A percentile compares a stretch with the other conserved stretches of the same genome.
These are phyloP conservation scores for Sciurus vulgaris DNA, from an alignment of 2,797 vertebrate genomes.

Conservation along the genomic window DNA sequence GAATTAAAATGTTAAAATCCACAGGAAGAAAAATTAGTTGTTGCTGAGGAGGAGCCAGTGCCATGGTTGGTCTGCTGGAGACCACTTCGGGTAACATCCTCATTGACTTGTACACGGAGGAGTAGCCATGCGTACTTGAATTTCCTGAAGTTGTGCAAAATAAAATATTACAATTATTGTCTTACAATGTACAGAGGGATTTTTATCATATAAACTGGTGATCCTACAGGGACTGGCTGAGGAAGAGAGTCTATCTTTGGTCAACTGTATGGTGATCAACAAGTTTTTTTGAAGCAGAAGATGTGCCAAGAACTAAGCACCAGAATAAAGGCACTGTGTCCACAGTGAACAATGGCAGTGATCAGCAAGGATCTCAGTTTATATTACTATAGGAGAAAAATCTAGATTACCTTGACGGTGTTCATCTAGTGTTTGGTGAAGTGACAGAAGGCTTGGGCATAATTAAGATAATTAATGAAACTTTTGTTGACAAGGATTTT, in stretches of 20 bases:
- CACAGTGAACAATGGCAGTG: slow-evolving; percentile 98
- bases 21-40: not conserved
- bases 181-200: slow-evolving; percentile 98
- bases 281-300: slow-evolving; percentile 95
- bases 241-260: slow-evolving; percentile 97
- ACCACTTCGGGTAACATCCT: too few species aligned
- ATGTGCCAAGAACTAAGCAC: slow-evolving; percentile 96
- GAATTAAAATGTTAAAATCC: not conserved
- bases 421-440: slow-evolving; percentile 98
- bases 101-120: too few species aligned
- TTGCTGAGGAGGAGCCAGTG: too few species aligned
- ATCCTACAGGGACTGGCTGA: slow-evolving; percentile 95
- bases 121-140: slow-evolving; percentile 87
- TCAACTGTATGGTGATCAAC: slow-evolving; percentile 97
- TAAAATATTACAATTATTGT: slow-evolving; percentile 98
- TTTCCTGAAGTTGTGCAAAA: slow-evolving; percentile 98
- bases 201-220: slow-evolving; percentile 98
- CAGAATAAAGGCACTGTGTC: slow-evolving; percentile 96
- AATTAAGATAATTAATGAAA: slow-evolving; percentile 95
- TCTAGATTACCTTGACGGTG: slow-evolving; percentile 96
- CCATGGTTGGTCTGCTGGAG: too few species aligned
- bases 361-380: slow-evolving; percentile 97
- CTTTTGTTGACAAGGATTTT: slow-evolving; percentile 97
- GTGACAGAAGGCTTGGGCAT: slow-evolving; percentile 97
- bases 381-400: slow-evolving; percentile 95